Evolutionary conservation across 2,888 invertebrate genomes (phyloP).

Genomic region (Lomographa bimaculata): DNA sequence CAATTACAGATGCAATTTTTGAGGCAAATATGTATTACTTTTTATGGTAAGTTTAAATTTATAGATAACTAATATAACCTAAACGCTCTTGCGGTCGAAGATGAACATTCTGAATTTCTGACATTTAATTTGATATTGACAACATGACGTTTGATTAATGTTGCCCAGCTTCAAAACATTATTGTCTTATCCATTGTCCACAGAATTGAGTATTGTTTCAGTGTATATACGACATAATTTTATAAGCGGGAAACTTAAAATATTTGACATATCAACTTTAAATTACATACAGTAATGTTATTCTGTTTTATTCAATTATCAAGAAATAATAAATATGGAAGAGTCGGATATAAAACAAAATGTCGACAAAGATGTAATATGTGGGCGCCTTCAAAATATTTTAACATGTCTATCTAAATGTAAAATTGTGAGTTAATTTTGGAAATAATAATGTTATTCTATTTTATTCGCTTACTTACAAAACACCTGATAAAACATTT

Average conservation of each 20-base stretch:
- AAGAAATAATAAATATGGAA: slow-evolving; percentile 16
- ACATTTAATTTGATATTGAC: too few relatives aligned
- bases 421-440: slow-evolving; percentile 59
- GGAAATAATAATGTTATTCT: not conserved
- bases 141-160: too few relatives aligned
- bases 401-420: slow-evolving; percentile 58
- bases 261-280: too few relatives aligned
- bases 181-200: too few relatives aligned
- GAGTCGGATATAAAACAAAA: slow-evolving; percentile 39
- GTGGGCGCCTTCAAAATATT: slow-evolving; percentile 54
- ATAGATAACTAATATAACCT: too few relatives aligned
- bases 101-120: too few relatives aligned
- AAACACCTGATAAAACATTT: not conserved
- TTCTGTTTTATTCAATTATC: too few relatives aligned
- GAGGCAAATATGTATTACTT: not conserved
- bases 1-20: not conserved
- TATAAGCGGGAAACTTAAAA: slow-evolving; percentile 3
- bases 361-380: slow-evolving; percentile 30
- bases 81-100: too few relatives aligned
- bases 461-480: too few relatives aligned
- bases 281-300: too few relatives aligned
- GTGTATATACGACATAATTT: slow-evolving; percentile 1
- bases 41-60: too few relatives aligned
- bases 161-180: too few relatives aligned
- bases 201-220: not conserved